Evolutionary conservation across 2,113 vertebrate species (phyloP), one percentile per base, ranked within the genome.

Genomic region (Neolamprologus cancellatus): DNA sequence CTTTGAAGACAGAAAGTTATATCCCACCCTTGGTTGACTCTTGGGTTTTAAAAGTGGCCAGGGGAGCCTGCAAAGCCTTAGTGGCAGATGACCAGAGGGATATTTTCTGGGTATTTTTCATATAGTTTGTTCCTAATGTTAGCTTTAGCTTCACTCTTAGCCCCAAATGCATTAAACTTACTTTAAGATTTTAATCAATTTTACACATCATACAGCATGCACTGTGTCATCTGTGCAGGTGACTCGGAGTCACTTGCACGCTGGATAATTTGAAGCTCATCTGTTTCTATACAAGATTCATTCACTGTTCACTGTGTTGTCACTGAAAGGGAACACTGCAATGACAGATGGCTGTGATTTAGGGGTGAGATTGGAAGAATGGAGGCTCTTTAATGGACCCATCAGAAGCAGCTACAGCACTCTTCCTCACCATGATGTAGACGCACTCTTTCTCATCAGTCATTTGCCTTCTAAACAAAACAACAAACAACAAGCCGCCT

Each of bases 101-200:
- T 88, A 76, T 79, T 87, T 20, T 2, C 54, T 7, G 23, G 87
- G 61, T 80, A 54, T 66, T 78, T 82, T 25, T 88, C 85, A 53
- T 41, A 79, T 84, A 90, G 84, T 78, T 85, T 82, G 46, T 85
- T 78, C 52, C 81, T 55, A 90, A 87, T 85, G 59, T 80, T 59
- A 78, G 83, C 54, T 84, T 87, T 81, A 69, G 84, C 81, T 14
- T 41, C 15, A 4, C 55, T 83, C 79, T 59, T 84, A 86, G 12
- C 46, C 48, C 25, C 30, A 64, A 84, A 84, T 57, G 52, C 84
- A 69, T 89, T 78, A 7, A 64, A 84, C 50, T 88, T 84, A 81
- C 82, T 84, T 76, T 80, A 85, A 88, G 88, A 91, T 91, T 90
- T 87, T 83, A 85, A 90, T 91, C 88, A 89, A 66, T 83, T 48